Base-by-base conservation (phyloP, 2,888 invertebrate species). In the Sialis lutaria region DNA sequence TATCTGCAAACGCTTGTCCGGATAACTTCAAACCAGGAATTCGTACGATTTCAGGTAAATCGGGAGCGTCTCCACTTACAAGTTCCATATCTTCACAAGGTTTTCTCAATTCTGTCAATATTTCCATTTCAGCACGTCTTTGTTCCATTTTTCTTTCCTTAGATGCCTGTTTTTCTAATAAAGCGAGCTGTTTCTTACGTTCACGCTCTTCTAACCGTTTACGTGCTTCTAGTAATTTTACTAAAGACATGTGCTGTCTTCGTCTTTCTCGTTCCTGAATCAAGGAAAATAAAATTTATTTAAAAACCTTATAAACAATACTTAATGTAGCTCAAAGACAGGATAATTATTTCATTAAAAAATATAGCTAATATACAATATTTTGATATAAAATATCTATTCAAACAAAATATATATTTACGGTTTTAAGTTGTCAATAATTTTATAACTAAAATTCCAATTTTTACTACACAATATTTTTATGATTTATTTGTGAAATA, bases 11-110 rank as follows among this genome's bases (percentile, higher is more conserved):
- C 0, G 93, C 92, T 60, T 86, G 81, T 0, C 91, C 92, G 1
- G 86, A 74, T 45, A 97, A 67, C 58, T 79, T 78, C 47, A 89
- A 69, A 9, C 63, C 63, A 0, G 83, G 78, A 54, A 96, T 79
- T 53, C 92, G 72, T 47, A 80, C 77, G 46, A 87, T 68, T 4
- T 75, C 70, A 1, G 87, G 87, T 51, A 88, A 65, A 0, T 75
- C 67, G 58, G 79, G 75, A 58, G 82, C 82, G 58, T 85, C 83
- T 45, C 77, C 73, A 42, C 35, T 10, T 22, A 31, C 39, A 10
- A 95, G 67, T 54, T 90, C 84, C 58, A 92, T 82, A 63, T 95
- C 95, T 64, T 95, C 95, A 56, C 86, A 82, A 0, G 93, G 92
- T 63, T 90, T 87, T 57, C 90, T 79, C 42, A 82, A 65, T 59